phyloP scores from a whole-genome alignment of 1,140 invertebrate species.

The Zaprionus africanus region DNA sequence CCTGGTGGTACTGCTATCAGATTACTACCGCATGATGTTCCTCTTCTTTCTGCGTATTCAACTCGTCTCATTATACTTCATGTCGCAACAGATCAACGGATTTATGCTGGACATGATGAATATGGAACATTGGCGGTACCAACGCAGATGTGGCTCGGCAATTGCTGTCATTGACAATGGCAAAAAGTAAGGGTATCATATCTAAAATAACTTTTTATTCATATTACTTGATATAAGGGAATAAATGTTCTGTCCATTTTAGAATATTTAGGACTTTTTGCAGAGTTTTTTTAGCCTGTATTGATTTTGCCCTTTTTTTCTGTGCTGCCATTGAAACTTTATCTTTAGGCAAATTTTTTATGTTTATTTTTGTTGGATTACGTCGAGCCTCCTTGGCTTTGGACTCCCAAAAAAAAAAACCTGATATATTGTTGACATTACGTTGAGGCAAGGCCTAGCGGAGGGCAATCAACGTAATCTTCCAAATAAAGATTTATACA shows the following conservation, averaged over 20 bases:
- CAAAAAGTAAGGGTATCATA: background rate
- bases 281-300: slow-evolving; percentile 4
- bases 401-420: background rate
- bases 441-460: background rate
- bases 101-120: slow-evolving; percentile 25
- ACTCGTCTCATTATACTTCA: slow-evolving; percentile 20
- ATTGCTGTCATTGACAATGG: background rate
- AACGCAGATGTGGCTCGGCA: background rate
- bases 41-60: slow-evolving; percentile 42
- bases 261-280: slow-evolving; percentile 6
- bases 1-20: slow-evolving; percentile 36
- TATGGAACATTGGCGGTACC: slow-evolving; percentile 14
- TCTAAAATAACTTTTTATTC: too few relatives aligned
- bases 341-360: slow-evolving; percentile 32
- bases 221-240: background rate
- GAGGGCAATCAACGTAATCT: slow-evolving; percentile 46
- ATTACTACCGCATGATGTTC: slow-evolving; percentile 44
- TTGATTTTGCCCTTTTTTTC: slow-evolving; percentile 38
- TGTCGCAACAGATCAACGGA: slow-evolving; percentile 40
- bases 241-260: background rate
- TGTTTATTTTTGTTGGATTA: slow-evolving; percentile 66
- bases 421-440: slow-evolving; percentile 49
- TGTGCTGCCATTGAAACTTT: slow-evolving; percentile 70
- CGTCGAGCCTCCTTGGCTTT: slow-evolving; percentile 39
- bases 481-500: slow-evolving; percentile 24